phyloP scores from a whole-genome alignment of 2,888 invertebrate species.

The Hetaerina titia region DNA sequence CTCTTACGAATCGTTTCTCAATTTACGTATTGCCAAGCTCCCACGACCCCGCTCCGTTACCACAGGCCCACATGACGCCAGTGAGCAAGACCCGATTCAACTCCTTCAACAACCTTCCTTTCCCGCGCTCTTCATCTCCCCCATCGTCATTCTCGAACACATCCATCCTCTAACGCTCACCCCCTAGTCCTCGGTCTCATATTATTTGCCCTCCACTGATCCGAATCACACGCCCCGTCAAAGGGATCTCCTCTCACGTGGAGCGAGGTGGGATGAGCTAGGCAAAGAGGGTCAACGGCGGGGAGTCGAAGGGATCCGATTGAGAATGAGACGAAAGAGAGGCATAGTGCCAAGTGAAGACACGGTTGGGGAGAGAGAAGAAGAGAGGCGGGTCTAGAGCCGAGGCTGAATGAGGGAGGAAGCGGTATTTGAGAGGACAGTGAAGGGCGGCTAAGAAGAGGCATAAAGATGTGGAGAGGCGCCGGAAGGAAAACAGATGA shows the following conservation, averaged over 20 bases:
- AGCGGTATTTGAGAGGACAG: background rate
- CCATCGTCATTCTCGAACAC: background rate
- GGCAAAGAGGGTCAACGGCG: background rate
- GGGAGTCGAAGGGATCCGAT: background rate
- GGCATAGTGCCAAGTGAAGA: background rate
- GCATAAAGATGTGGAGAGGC: background rate
- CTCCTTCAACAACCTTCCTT: background rate
- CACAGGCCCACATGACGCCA: too few relatives aligned
- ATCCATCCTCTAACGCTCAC: background rate
- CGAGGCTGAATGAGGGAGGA: background rate
- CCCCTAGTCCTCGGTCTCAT: background rate
- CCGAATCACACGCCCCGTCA: conserved; percentile 47
- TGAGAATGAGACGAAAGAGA: background rate
- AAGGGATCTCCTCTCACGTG: background rate
- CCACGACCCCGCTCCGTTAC: too few relatives aligned
- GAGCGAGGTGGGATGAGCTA: background rate
- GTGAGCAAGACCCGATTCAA: background rate
- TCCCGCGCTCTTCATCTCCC: background rate
- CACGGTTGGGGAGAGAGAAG: background rate
- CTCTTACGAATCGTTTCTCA: background rate
- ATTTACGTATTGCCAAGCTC: too few relatives aligned
- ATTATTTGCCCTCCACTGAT: conserved; percentile 29
- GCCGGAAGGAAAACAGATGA: background rate
- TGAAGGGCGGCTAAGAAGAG: background rate
- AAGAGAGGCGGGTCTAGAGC: background rate